A percentile compares a stretch with the other conserved stretches of the same genome.
Conservation (phyloP, 2,113 vertebrate species). For the Climacteris rufus region DNA sequence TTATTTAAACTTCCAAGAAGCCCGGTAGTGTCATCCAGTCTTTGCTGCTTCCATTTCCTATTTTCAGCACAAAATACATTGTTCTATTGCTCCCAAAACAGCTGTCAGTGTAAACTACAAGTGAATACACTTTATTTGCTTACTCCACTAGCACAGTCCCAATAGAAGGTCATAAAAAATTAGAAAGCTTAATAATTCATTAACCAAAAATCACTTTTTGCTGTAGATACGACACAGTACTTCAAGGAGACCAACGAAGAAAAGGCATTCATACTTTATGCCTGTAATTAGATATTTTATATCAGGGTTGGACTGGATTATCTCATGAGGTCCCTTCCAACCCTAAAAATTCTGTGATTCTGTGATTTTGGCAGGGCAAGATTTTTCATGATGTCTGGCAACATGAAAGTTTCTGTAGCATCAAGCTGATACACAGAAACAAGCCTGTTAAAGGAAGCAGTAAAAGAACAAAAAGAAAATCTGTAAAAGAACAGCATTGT, state of each 20-base stretch:
- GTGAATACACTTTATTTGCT: slow-evolving; percentile 1
- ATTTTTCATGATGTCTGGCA: background rate
- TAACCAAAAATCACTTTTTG: background rate
- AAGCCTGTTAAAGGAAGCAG: background rate
- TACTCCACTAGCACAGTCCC: background rate
- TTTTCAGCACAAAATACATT: slow-evolving; percentile 15
- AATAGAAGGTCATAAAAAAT: background rate
- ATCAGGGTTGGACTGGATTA: background rate
- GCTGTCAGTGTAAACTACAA: background rate
- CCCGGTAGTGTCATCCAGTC: background rate
- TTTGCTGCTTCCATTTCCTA: background rate
- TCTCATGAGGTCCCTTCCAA: background rate
- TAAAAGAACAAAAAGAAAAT: background rate
- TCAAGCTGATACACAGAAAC: background rate
- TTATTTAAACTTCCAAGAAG: background rate
- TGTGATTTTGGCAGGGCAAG: background rate
- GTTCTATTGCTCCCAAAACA: slow-evolving; percentile 16
- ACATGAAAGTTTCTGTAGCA: background rate
- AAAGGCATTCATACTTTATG: background rate
- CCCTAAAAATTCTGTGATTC: background rate
- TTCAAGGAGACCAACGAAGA: background rate
- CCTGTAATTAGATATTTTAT: background rate
- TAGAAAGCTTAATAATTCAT: slow-evolving; percentile 32
- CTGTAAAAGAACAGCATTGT: background rate
- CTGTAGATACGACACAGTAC: background rate